phyloP scores from a whole-genome alignment of 2,797 vertebrate genomes.

The Pantherophis vulpinus region DNA sequence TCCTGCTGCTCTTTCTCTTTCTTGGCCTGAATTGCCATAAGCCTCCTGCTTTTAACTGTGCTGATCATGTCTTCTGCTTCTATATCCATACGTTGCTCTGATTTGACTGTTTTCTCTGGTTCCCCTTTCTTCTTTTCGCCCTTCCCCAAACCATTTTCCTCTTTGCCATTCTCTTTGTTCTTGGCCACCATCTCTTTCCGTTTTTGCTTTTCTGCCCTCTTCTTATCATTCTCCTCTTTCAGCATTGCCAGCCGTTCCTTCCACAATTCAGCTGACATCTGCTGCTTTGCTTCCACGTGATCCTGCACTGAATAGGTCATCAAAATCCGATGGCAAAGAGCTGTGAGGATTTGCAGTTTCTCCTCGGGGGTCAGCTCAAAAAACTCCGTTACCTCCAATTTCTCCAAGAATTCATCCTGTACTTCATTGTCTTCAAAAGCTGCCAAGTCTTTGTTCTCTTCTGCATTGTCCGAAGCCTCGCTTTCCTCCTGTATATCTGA shows the following conservation, averaged over 20 bases:
- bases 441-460: slow-evolving; percentile 73
- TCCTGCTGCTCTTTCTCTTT: slow-evolving; percentile 92
- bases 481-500: slow-evolving; percentile 89
- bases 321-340: slow-evolving; percentile 92
- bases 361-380: slow-evolving; percentile 90
- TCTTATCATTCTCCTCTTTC: slow-evolving; percentile 93
- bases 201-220: slow-evolving; percentile 86
- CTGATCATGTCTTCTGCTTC: slow-evolving; percentile 93
- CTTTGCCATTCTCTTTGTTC: slow-evolving; percentile 72
- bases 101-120: slow-evolving; percentile 62
- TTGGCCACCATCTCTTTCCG: slow-evolving; percentile 89
- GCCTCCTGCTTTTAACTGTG: slow-evolving; percentile 90
- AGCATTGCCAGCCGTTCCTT: slow-evolving; percentile 90
- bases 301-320: slow-evolving; percentile 98
- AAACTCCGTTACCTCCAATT: slow-evolving; percentile 88
- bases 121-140: slow-evolving; percentile 73
- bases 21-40: slow-evolving; percentile 91
- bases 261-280: slow-evolving; percentile 88
- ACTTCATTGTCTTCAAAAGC: slow-evolving; percentile 87
- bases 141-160: slow-evolving; percentile 68
- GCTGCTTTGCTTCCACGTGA: slow-evolving; percentile 90
- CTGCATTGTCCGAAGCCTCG: slow-evolving; percentile 66
- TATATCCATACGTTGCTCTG: slow-evolving; percentile 54
- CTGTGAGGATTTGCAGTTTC: slow-evolving; percentile 87
- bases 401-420: slow-evolving; percentile 90